These are phyloP conservation scores for Pseudopleuronectes americanus DNA, from an alignment of 2,797 vertebrate species.

Conservation along the genomic window DNA sequence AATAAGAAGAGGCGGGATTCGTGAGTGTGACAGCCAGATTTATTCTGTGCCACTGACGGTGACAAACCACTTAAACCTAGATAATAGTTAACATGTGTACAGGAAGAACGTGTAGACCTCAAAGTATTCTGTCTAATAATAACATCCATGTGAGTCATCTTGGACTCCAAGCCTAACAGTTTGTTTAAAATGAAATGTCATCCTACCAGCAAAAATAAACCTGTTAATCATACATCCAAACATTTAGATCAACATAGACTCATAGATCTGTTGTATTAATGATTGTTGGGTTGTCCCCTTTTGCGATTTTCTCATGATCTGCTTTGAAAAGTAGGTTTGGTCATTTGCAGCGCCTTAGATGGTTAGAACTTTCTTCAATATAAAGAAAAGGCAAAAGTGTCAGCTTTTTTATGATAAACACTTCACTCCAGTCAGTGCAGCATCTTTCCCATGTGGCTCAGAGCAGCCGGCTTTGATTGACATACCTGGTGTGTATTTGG, in stretches of 20 bases:
- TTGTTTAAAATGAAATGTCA: slow-evolving; percentile 26
- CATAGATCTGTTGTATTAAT: background rate
- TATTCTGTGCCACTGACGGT: background rate
- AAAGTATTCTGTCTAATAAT: background rate
- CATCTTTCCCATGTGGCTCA: slow-evolving; percentile 14
- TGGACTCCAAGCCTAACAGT: background rate
- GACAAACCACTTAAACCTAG: background rate
- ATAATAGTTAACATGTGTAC: background rate
- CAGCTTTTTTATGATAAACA: slow-evolving; percentile 14
- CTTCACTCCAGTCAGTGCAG: slow-evolving; percentile 6
- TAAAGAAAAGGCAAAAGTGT: slow-evolving; percentile 21
- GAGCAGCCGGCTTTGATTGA: slow-evolving; percentile 35
- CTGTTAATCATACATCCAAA: slow-evolving; percentile 5
- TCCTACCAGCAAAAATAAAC: slow-evolving; percentile 1
- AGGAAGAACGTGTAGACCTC: background rate
- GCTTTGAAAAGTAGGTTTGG: slow-evolving; percentile 6
- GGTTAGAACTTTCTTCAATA: slow-evolving; percentile 10
- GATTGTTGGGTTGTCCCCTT: background rate
- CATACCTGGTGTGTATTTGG: slow-evolving; percentile 41
- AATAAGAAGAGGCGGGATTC: slow-evolving; percentile 11
- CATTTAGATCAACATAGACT: background rate
- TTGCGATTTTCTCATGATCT: slow-evolving; percentile 1
- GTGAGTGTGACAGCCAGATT: background rate
- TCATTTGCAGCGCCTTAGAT: background rate
- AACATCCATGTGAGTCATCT: slow-evolving; percentile 10